Base-by-base conservation (phyloP, 1,140 invertebrate genomes). In the Wasmannia auropunctata region DNA sequence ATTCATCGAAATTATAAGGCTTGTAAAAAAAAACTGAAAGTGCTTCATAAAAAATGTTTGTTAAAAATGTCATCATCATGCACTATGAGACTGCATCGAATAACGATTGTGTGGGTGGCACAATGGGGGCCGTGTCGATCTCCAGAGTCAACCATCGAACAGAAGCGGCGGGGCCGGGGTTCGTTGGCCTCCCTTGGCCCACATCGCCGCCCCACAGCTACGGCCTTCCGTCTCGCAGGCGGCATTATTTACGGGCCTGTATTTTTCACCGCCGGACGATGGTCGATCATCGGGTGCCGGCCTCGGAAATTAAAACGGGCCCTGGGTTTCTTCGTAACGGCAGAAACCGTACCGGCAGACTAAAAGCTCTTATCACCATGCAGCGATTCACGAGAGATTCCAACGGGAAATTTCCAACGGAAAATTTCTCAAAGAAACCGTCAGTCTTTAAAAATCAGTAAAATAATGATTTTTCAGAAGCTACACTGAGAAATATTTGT, bases 231-330 rank as follows among this genome's bases (percentile, higher is more conserved):
- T 74, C 79, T 85, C 49, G 79, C 81, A 56, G 63, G 77, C 86
- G 49, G 70, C 67, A 83, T 83, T 83, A 83, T 83, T 83, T 83
- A 83, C 67, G 51, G 28, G 8, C 54, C n/a, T 83, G 67, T 43
- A 83, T 83, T 83, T 83, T 83, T 74, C 67, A 74, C n/a, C 25
- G 51, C 5, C 28, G 7, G 25, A 40, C n/a, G 37, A 6, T 54
- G 67, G 79, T 74, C 77, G 84, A 85, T 85, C 85, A 86, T 85
- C 69, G 85, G 62, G 79, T 65, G 88, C 80, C 63, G 46, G 46
- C 62, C 62, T 81, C 85, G 67, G 87, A 83, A 83, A 72, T 83
- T 83, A 74, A 83, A 83, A 40, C 51, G 34, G 49, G 19, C 16
- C 43, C 43, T 11, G 28, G 31, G 40, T 65, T n/a, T 79, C 60